Evolutionary conservation across 2,113 vertebrate species (phyloP).

Genomic region (Gadus macrocephalus): DNA sequence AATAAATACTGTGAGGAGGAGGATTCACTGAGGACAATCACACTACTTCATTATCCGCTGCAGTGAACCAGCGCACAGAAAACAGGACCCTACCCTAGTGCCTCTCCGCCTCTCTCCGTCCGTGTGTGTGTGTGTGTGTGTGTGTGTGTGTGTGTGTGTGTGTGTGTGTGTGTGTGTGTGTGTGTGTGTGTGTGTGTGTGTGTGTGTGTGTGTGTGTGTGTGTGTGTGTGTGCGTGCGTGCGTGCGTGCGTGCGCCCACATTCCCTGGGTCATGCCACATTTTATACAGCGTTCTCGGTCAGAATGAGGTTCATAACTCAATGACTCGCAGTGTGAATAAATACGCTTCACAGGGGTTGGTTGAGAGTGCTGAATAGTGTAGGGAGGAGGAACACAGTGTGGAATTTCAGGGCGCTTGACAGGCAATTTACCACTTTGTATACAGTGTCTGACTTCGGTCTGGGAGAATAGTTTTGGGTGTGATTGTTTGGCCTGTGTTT

Average conservation of each 20-base stretch:
- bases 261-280: constrained; percentile 42
- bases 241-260: neutral
- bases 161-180: neutral
- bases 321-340: constrained; percentile 51
- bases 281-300: constrained; percentile 35
- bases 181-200: neutral
- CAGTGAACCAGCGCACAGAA: constrained; percentile 1
- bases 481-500: constrained; percentile 16
- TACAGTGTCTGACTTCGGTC: constrained; percentile 52
- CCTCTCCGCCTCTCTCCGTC: too few species aligned
- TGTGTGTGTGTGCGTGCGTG: too few species aligned
- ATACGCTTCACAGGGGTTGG: constrained; percentile 38
- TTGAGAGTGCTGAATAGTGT: constrained; percentile 24
- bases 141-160: neutral
- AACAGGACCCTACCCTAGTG: too few species aligned
- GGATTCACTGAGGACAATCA: constrained; percentile 6
- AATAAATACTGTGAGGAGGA: neutral
- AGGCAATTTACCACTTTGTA: constrained; percentile 62
- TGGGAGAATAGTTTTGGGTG: constrained; percentile 39
- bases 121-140: too few species aligned
- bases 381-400: constrained; percentile 41
- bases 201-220: too few species aligned
- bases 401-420: constrained; percentile 45
- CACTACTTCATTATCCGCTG: constrained; percentile 11
- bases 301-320: constrained; percentile 42